A percentile compares a stretch with the other conserved stretches of the same genome.
Conservation (phyloP, 2,113 vertebrate genomes). For the human region DNA sequence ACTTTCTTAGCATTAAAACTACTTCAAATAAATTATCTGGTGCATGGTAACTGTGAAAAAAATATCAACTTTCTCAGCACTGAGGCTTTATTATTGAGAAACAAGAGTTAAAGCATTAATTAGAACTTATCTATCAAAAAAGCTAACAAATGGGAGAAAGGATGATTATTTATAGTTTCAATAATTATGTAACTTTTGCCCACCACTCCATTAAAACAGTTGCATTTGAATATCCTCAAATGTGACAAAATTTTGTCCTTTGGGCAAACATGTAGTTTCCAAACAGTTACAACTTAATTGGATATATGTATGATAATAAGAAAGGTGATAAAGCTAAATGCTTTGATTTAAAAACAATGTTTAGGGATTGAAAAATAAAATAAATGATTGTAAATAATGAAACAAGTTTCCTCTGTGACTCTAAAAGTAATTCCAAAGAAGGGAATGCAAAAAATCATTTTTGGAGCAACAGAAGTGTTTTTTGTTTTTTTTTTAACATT, state of each 20-base stretch:
- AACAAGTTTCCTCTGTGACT: neutral
- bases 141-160: neutral
- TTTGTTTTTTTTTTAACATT: too few relatives aligned
- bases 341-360: conserved; percentile 15
- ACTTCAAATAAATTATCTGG: too few relatives aligned
- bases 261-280: neutral
- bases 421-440: conserved; percentile 3
- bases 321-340: neutral
- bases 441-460: neutral
- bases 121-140: conserved; percentile 26
- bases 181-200: conserved; percentile 2
- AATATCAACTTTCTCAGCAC: neutral
- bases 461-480: neutral
- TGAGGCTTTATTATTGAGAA: neutral
- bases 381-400: neutral
- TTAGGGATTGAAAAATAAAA: neutral
- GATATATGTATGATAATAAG: neutral
- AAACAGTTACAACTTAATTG: conserved; percentile 16
- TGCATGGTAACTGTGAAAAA: too few relatives aligned
- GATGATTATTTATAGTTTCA: neutral
- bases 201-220: neutral
- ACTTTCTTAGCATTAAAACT: neutral
- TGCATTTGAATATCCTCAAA: neutral
- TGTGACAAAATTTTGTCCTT: neutral
- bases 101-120: neutral